Conservation (phyloP, 2,113 vertebrate species). For the Alaudala cheleensis region DNA sequence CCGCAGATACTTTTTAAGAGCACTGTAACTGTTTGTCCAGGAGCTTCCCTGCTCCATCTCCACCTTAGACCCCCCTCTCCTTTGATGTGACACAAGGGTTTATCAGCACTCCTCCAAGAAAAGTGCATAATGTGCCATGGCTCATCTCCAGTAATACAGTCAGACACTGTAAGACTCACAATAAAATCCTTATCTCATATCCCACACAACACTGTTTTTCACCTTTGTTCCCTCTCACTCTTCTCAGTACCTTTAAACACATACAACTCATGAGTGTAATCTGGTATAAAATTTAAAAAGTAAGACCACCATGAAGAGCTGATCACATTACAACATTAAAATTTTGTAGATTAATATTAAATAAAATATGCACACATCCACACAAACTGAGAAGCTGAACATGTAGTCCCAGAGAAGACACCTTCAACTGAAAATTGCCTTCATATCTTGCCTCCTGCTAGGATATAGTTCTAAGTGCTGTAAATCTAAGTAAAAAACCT, state of each 20-base stretch:
- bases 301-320: neutral
- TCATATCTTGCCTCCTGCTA: neutral
- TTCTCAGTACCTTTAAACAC: neutral
- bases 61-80: neutral
- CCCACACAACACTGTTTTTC: neutral
- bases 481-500: neutral
- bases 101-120: neutral
- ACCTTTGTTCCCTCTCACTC: neutral
- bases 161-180: neutral
- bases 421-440: neutral
- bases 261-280: neutral
- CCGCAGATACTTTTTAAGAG: neutral
- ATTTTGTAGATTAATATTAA: neutral
- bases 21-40: neutral
- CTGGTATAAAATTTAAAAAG: neutral
- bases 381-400: neutral
- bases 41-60: neutral
- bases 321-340: neutral
- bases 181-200: neutral
- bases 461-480: neutral
- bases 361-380: neutral
- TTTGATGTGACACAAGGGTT: neutral
- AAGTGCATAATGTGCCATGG: neutral
- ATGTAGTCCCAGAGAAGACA: neutral
- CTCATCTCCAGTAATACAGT: neutral